These are phyloP conservation scores for Clarias magur DNA, from an alignment of 2,113 vertebrate genomes.

Conservation along the genomic window DNA sequence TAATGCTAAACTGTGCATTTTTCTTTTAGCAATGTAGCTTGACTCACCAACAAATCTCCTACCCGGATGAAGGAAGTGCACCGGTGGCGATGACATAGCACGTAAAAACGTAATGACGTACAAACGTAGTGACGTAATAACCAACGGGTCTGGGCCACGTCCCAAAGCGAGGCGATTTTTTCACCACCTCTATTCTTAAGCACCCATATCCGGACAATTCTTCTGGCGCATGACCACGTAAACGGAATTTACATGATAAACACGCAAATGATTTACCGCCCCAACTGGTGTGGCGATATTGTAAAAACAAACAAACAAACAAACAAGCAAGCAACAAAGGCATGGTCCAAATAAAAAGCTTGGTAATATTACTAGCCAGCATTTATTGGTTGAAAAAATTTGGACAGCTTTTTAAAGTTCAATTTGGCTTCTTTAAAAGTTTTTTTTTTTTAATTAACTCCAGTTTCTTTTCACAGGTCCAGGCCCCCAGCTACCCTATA, in stretches of 20 bases:
- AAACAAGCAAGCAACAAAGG: background rate
- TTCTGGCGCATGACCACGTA: background rate
- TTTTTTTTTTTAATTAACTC: too few relatives aligned
- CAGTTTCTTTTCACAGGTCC: too few relatives aligned
- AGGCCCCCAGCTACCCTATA: too few relatives aligned
- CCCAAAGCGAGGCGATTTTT: background rate
- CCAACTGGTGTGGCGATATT: background rate
- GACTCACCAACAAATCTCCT: slow-evolving; percentile 38
- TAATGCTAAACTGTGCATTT: background rate
- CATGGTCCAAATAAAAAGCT: background rate
- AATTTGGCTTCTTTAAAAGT: too few relatives aligned
- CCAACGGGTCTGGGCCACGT: background rate
- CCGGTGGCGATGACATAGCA: slow-evolving; percentile 29
- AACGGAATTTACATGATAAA: background rate
- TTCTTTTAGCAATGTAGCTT: background rate
- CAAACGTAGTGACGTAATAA: background rate
- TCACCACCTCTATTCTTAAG: background rate
- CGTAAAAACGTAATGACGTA: slow-evolving; percentile 6
- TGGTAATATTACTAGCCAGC: background rate
- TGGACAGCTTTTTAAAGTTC: too few relatives aligned
- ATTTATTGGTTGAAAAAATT: too few relatives aligned
- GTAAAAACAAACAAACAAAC: background rate
- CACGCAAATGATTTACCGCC: background rate
- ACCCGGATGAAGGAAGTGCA: slow-evolving; percentile 54
- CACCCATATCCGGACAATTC: background rate